Base-by-base conservation (phyloP, 2,797 vertebrate genomes). In the Siniperca scherzeri region DNA sequence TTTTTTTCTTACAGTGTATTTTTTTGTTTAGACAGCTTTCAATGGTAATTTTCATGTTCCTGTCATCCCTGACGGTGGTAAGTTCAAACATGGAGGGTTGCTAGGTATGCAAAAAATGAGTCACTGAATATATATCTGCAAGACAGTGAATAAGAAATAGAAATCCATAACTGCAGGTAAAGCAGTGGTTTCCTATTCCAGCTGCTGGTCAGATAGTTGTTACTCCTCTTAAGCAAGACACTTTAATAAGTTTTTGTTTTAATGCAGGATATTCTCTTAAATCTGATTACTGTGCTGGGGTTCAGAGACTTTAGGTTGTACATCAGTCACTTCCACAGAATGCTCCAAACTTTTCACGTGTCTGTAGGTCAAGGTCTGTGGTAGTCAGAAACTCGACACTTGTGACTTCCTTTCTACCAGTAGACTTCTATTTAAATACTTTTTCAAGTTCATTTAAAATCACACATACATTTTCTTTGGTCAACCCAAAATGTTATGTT, bases 111-210 rank as follows among this genome's bases (percentile, higher is more conserved):
- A 76, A 76, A 81, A 67, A 74, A 67, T 78, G 64, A 86, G 80
- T 86, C 83, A 90, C 70, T 22, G 82, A 67, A 80, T 82, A 84
- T 82, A 59, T 71, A 65, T 80, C 70, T 84, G 57, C 14, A 53
- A 71, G 22, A 75, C 67, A 22, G 66, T 74, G 79, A 74, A 79
- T 81, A 80, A 59, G 60, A 76, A 64, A 85, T 78, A 68, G 66
- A 56, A 78, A 85, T 67, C 36, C 60, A 70, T 77, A 76, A 81
- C 72, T 84, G 74, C 48, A 74, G 86, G 87, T 85, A 55, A 78
- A 68, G 66, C 59, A 66, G 17, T 30, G 16, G 60, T 73, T 70
- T 74, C 30, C 66, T 65, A 8, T 62, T 77, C 36, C 42, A 52
- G 56, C 60, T 66, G 60, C 66, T 70, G 70, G 22, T 72, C 70